Evolutionary conservation across 2,888 invertebrate species (phyloP).

Genomic region (Philereme vetulata): DNA sequence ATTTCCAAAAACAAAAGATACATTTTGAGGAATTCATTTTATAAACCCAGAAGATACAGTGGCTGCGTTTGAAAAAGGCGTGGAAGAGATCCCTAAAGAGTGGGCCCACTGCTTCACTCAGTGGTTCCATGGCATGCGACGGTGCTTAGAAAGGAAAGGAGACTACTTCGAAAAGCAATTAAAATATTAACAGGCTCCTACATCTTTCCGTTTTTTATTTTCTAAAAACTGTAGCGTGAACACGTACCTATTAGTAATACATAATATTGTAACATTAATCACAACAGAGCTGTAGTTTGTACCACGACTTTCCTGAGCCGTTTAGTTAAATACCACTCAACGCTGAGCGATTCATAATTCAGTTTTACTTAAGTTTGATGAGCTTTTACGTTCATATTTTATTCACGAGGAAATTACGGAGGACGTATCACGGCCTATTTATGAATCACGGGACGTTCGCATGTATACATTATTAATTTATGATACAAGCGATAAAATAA

Average conservation of each 20-base stretch:
- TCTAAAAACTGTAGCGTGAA: too few relatives aligned
- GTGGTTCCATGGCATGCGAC: too few relatives aligned
- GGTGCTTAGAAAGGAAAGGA: too few relatives aligned
- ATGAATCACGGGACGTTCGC: constrained; percentile 30
- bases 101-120: too few relatives aligned
- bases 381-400: constrained; percentile 41
- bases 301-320: constrained; percentile 24
- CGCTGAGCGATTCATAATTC: constrained; percentile 40
- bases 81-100: too few relatives aligned
- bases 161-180: too few relatives aligned
- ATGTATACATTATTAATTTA: constrained; percentile 23
- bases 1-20: too few relatives aligned
- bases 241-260: neutral
- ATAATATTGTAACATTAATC: neutral
- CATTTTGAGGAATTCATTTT: too few relatives aligned
- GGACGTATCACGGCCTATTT: constrained; percentile 33
- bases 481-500: constrained; percentile 8
- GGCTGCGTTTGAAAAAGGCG: too few relatives aligned
- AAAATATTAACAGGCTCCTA: too few relatives aligned
- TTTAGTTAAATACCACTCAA: constrained; percentile 32
- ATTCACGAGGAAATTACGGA: constrained; percentile 39
- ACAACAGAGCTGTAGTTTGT: constrained; percentile 9
- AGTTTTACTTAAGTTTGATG: constrained; percentile 41
- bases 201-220: too few relatives aligned
- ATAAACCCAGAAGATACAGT: too few relatives aligned